Base-by-base conservation (phyloP, 35 echinoderm and acorn worm genomes). In the Patiria miniata region DNA sequence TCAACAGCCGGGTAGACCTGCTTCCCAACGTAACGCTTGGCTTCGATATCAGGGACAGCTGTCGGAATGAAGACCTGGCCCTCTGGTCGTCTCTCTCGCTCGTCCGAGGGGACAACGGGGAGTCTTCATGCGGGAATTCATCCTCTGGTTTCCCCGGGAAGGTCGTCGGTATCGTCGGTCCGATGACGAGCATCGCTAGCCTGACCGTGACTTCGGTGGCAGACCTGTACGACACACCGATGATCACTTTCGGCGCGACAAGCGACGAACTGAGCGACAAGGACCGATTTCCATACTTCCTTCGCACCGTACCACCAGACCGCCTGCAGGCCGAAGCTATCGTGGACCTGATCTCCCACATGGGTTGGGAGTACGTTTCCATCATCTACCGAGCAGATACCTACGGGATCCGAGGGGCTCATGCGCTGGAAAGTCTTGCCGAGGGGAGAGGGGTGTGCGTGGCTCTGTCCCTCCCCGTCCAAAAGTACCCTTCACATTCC, bases 181-280 rank as follows among this genome's bases (percentile, higher is more conserved):
- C 92, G 9, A 33, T 80, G 47, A 78, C 81, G 19, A 94, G 92
- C 76, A 40, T 82, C 14, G 44, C 53, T 33, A 94, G 86, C 59
- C 58, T 89, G 4, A 68, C 53, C 21, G 92, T 81, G 7, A 79
- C 59, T 0, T 77, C 15, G 0, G 28, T 73, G 1, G 47, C 82
- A 1, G 87, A 87, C 58, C 23, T 94, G 37, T 86, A 73, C 40
- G 37, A 86, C 38, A 47, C 89, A 17, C 79, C 92, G 5, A 65
- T 79, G 40, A 81, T 94, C 7, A 85, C 68, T 39, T 94, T 80
- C 68, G 58, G 82, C 3, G 68, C 92, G 6, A 94, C 92, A 2
- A 94, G 92, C 73, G 92, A 89, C 37, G 92, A 94, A 55, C 47
- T 94, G 2, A 85, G 80, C 29, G 76, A 94, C 40, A 85, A 78